Percentiles rank a stretch among this genome's conserved stretches.
These are phyloP conservation scores for Horisme vitalbata DNA, from an alignment of 2,888 invertebrate species.

Conservation along the genomic window DNA sequence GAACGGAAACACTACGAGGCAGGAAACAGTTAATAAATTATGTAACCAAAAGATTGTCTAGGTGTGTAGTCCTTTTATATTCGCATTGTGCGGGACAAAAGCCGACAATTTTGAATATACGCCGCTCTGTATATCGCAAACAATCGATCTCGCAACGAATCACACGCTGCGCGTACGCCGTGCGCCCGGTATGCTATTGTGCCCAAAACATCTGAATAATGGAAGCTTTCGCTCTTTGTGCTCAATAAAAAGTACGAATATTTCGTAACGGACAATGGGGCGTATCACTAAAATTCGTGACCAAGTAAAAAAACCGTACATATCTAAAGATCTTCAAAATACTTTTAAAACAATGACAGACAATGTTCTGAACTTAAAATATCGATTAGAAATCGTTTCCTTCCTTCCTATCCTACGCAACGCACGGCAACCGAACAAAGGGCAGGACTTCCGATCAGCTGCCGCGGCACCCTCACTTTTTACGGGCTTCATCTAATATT, in stretches of 20 bases:
- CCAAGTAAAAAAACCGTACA: constrained; percentile 18
- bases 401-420: constrained; percentile 63
- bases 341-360: constrained; percentile 16
- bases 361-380: constrained; percentile 16
- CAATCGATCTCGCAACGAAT: constrained; percentile 70
- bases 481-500: constrained; percentile 77
- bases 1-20: constrained; percentile 56
- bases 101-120: constrained; percentile 70
- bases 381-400: constrained; percentile 55
- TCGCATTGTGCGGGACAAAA: constrained; percentile 63
- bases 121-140: constrained; percentile 66
- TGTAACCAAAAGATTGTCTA: constrained; percentile 59
- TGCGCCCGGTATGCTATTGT: constrained; percentile 64
- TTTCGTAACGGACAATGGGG: constrained; percentile 69
- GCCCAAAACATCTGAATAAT: constrained; percentile 71
- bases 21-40: constrained; percentile 68
- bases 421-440: constrained; percentile 74
- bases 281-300: constrained; percentile 55
- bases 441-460: constrained; percentile 83
- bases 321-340: neutral
- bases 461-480: constrained; percentile 70
- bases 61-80: constrained; percentile 67
- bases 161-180: constrained; percentile 78
- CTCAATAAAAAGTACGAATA: constrained; percentile 68
- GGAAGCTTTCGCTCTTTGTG: constrained; percentile 70